Evolutionary conservation across 2,888 invertebrate genomes (phyloP), one percentile per base, ranked within the genome.

Genomic region (Lissonota sp.): DNA sequence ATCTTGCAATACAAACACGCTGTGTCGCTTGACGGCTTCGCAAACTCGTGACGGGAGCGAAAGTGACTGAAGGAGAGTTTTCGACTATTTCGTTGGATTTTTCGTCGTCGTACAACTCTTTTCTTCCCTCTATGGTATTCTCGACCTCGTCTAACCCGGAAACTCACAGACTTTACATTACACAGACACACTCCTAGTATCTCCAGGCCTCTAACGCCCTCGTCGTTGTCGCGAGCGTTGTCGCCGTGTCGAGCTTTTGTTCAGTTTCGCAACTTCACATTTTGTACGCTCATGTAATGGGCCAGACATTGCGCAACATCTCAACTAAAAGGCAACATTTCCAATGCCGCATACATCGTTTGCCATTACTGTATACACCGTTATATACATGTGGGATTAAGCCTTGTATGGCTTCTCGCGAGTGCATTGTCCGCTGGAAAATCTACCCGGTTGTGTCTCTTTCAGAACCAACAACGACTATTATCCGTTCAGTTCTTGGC

Each of bases 81-180:
- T 46, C 62, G 62, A 66, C 66, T 37, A 16, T 8, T 72, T 57
- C 49, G 55, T 37, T 44, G 14, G 55, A 12, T 58, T 60, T 69
- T 64, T 74, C 63, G 62, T 57, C 3, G 26, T 26, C 26, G 44
- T 44, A 57, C 53, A 4, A 57, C 6, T 12, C 26, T 40, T 53
- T 55, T 63, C 63, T 66, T 67, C 80, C 75, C 44, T 75, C 55
- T 72, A 62, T 26, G 26, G 53, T 46, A 70, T 71, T 75, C 80
- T 80, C 80, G 80, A 80, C 80, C 76, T 72, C 80, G 72, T 80
- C 72, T 76, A 80, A 80, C 80, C 80, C 76, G 70, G 62, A 57
- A 69, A 80, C 72, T 76, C 80, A 63, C 67, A 72, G 63, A 64
- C 64, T 44, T 14, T 10, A 40, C 44, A 72, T 39, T 58, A 26